Evolutionary conservation across 1,140 invertebrate genomes (phyloP).

Genomic region (Drosophila oshimai): DNA sequence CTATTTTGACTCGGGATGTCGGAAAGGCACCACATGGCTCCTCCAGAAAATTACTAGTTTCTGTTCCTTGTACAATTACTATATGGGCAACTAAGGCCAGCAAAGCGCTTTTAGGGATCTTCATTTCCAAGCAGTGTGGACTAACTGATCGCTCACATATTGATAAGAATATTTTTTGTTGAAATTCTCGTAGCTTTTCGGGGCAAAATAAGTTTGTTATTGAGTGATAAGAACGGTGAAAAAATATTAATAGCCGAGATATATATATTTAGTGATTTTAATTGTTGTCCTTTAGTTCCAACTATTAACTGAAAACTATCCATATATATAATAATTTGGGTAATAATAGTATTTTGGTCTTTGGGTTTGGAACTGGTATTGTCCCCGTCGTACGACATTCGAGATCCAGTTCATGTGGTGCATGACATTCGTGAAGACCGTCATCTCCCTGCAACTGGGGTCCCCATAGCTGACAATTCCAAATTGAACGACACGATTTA

Average conservation of each 20-base stretch:
- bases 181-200: too few species aligned
- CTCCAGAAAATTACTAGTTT: neutral
- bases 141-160: neutral
- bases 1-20: neutral
- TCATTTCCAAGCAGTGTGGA: neutral
- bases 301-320: too few species aligned
- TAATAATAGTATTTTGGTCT: neutral
- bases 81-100: neutral
- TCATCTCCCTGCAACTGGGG: accelerated
- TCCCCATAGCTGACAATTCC: constrained; percentile 7
- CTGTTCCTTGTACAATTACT: neutral
- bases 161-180: too few species aligned
- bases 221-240: too few species aligned
- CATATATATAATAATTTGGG: too few species aligned
- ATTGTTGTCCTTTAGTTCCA: too few species aligned
- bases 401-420: neutral
- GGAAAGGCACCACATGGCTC: neutral
- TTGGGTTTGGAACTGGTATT: neutral
- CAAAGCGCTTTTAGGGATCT: neutral
- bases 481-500: neutral
- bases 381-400: neutral
- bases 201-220: too few species aligned
- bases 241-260: too few species aligned
- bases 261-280: too few species aligned
- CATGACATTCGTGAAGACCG: constrained; percentile 7